Percentiles rank a stretch among this genome's conserved stretches.
phyloP scores from a whole-genome alignment of 1,140 invertebrate genomes.

The Diachasma alloeum region DNA sequence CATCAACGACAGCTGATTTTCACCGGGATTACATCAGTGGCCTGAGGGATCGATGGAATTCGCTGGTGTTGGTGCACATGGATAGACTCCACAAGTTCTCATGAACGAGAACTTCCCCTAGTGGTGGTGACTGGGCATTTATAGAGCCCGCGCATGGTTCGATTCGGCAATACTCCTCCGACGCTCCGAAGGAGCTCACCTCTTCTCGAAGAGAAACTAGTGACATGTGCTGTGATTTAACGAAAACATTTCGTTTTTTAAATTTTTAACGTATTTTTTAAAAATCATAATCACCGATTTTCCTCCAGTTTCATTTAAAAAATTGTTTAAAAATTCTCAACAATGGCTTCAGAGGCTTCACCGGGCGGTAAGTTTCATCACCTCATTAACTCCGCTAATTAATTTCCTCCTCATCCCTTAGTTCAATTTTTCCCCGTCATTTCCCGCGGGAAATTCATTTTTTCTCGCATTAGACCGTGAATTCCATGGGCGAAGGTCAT shows the following conservation, averaged over 20 bases:
- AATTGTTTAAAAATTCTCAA: neutral
- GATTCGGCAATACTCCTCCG: constrained; percentile 1
- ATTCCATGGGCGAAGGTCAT: neutral
- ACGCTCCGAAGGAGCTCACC: neutral
- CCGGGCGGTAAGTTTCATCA: neutral
- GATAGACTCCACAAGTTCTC: constrained; percentile 18
- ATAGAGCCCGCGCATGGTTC: constrained; percentile 20
- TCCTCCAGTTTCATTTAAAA: neutral
- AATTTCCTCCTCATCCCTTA: too few species aligned
- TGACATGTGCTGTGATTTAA: too few species aligned
- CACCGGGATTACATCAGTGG: neutral
- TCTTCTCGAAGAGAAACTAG: too few species aligned
- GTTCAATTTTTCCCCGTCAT: too few species aligned
- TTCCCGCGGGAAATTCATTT: too few species aligned
- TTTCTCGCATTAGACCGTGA: too few species aligned
- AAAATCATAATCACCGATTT: neutral
- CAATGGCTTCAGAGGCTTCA: constrained; percentile 3
- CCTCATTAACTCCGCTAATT: neutral
- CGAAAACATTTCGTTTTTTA: too few species aligned
- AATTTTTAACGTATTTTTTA: too few species aligned
- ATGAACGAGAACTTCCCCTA: neutral
- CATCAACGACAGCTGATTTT: too few species aligned
- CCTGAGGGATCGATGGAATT: constrained; percentile 7
- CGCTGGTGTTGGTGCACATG: constrained; percentile 3
- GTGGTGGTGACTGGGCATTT: constrained; percentile 8